Evolutionary conservation across 2,113 vertebrate genomes (phyloP).

Genomic region (Ciconia stormi): DNA sequence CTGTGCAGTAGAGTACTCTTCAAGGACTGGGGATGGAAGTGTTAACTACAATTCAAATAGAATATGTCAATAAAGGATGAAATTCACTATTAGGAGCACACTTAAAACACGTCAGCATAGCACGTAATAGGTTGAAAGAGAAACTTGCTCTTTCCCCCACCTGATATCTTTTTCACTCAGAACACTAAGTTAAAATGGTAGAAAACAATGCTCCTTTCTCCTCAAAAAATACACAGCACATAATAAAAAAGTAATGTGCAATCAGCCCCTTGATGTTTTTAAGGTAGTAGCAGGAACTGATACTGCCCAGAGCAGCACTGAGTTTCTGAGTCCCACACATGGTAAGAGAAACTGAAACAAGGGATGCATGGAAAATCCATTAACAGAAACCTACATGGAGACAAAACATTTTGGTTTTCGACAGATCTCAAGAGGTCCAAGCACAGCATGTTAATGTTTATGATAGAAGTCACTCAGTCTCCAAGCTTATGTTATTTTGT

Average conservation of each 20-base stretch:
- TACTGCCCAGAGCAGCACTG: constrained; percentile 52
- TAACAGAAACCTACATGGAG: constrained; percentile 12
- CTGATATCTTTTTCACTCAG: background rate
- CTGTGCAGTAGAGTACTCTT: background rate
- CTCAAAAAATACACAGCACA: background rate
- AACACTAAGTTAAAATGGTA: background rate
- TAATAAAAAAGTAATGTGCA: constrained; percentile 1
- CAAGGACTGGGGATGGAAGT: background rate
- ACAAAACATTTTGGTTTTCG: constrained; percentile 45
- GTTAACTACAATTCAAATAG: background rate
- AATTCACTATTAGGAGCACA: background rate
- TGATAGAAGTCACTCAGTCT: constrained; percentile 44
- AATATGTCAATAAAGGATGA: background rate
- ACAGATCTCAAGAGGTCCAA: constrained; percentile 39
- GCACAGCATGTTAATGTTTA: constrained; percentile 42
- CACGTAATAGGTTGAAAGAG: background rate
- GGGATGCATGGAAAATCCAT: constrained; percentile 59
- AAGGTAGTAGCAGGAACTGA: constrained; percentile 44
- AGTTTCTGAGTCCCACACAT: background rate
- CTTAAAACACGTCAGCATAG: background rate
- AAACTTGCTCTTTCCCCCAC: background rate
- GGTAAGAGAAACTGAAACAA: constrained; percentile 17
- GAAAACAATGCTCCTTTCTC: constrained; percentile 7
- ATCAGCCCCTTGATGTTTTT: constrained; percentile 4
- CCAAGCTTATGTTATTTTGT: constrained; percentile 45